Conservation (phyloP, 2,113 vertebrate species). For the Eupsittula cactorum region DNA sequence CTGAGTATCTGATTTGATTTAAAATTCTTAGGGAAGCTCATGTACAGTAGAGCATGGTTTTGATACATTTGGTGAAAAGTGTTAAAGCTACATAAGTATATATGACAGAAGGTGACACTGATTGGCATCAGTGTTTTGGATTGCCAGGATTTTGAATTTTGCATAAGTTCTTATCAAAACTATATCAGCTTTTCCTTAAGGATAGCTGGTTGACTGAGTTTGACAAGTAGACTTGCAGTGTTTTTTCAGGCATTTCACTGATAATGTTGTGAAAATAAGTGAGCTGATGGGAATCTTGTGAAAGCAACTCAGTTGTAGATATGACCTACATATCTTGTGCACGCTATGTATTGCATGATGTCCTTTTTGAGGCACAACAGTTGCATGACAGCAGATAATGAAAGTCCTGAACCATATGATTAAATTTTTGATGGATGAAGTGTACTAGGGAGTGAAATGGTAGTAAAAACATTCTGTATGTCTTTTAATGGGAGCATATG, state of each 20-base stretch:
- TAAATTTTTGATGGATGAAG: conserved; percentile 74
- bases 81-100: background rate
- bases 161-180: background rate
- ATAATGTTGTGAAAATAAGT: background rate
- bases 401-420: conserved; percentile 78
- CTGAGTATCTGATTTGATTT: background rate
- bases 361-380: conserved; percentile 51
- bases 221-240: background rate
- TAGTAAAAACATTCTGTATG: background rate
- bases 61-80: background rate
- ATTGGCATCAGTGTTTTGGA: background rate
- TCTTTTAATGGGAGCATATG: background rate
- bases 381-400: conserved; percentile 74
- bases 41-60: background rate
- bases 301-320: background rate
- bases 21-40: background rate
- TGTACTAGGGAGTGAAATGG: conserved; percentile 4
- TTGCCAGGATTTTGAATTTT: background rate
- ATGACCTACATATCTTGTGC: conserved; percentile 21
- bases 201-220: background rate
- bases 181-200: background rate
- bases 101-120: background rate
- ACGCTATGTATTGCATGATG: background rate
- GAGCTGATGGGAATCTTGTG: background rate
- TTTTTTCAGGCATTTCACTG: background rate